These are phyloP conservation scores for Ophiodon elongatus DNA, from an alignment of 2,113 vertebrate species.

Conservation along the genomic window DNA sequence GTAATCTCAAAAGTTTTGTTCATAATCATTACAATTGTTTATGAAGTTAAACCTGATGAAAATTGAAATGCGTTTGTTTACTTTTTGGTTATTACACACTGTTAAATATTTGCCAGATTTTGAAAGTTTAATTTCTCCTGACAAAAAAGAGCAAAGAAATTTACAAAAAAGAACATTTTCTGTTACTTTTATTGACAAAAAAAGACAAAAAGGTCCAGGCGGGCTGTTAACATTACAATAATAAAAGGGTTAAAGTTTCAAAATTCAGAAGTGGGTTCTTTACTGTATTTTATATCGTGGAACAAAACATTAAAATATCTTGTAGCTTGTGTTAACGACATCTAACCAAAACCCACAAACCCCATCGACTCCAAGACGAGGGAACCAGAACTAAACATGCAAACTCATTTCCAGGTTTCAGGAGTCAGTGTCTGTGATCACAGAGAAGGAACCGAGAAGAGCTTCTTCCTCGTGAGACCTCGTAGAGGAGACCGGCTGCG, in stretches of 20 bases:
- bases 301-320: background rate
- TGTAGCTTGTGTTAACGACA: background rate
- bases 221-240: too few relatives aligned
- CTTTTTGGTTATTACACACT: too few relatives aligned
- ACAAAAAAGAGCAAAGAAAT: too few relatives aligned
- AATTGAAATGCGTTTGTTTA: too few relatives aligned
- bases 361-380: background rate
- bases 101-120: too few relatives aligned
- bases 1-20: too few relatives aligned
- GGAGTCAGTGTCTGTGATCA: background rate
- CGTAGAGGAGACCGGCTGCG: background rate
- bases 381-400: background rate
- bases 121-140: too few relatives aligned
- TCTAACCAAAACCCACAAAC: background rate
- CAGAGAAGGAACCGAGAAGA: background rate
- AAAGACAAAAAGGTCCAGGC: too few relatives aligned
- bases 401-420: background rate
- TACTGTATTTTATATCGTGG: background rate
- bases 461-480: constrained; percentile 2
- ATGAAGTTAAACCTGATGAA: too few relatives aligned
- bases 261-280: background rate
- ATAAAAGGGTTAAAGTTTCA: background rate
- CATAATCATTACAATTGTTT: too few relatives aligned
- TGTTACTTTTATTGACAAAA: too few relatives aligned
- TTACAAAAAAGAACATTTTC: too few relatives aligned